Evolutionary conservation across 2,888 invertebrate genomes (phyloP), one percentile per base, ranked within the genome.

Genomic region (Patella ulyssiponensis): DNA sequence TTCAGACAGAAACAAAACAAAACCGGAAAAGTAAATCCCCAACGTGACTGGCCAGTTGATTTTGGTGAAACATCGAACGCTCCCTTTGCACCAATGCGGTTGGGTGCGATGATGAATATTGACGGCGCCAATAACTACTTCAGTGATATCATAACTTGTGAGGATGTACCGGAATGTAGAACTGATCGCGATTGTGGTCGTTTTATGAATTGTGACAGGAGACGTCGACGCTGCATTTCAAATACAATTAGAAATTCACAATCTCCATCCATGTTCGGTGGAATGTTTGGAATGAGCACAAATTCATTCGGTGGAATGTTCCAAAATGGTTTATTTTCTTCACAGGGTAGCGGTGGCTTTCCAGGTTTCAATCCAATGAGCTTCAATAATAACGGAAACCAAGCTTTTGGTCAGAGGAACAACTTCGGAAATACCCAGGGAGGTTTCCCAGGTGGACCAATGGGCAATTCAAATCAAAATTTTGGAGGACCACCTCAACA

Each of bases 111-210:
- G 23, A 79, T 83, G 44, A 87, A 86, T 75, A 86, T 86, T 23
- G 87, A 88, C 77, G 87, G 87, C 15, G 76, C 83, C 20, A 85
- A 85, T 70, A 82, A 87, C 69, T 81, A 81, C 54, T 85, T 87
- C 79, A 27, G 64, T n/a, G 74, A 75, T 33, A 73, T 69, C 15
- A 74, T 82, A 27, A 69, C 73, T 3, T 85, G 84, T 78, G 73
- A 73, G 20, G 77, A 78, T 3, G 79, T 82, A 7, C 83, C 86
- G 5, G 81, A 82, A 69, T 81, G 82, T 54, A 76, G 75, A 11
- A 78, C 58, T 9, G 76, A 82, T 56, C 72, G 33, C 15, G 83
- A 83, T 17, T 88, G 88, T 77, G 83, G 81, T 3, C 78, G 80
- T 0, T 82, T 83, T 78, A 76, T 88, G 73, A 84, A 81, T 64